Evolutionary conservation across 2,888 invertebrate species (phyloP), one percentile per base, ranked within the genome.

Genomic region (Nomada fabriciana): DNA sequence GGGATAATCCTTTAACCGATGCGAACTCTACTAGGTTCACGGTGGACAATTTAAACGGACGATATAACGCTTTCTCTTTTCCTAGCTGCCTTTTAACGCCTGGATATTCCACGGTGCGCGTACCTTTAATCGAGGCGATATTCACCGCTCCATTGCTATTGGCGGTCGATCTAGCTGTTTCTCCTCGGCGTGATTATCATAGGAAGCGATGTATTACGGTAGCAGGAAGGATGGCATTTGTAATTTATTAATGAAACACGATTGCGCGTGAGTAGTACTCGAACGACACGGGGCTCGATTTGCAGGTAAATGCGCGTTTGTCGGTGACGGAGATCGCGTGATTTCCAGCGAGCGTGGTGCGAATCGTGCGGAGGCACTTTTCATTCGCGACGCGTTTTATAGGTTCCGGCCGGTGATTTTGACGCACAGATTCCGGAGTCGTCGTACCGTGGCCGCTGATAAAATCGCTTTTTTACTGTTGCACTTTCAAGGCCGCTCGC

Each of bases 401-500:
- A 29, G 68, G 79, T 84, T 70, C 52, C 71, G 77, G 60, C 15
- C 15, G 25, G 57, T 79, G 80, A 80, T 76, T 78, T 72, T 36
- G 79, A 63, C 47, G 61, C 55, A 63, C 47, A 75, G 70, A 86
- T 79, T 82, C 86, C 76, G 72, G 20, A 68, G 73, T 50, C 75
- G 78, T 59, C 64, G 65, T 79, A 70, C 61, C 84, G 84, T 82
- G 77, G 82, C 86, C 69, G 73, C 43, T 25, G 69, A 67, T 60
- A 73, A 76, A 85, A 78, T 82, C 63, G 61, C 47, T 4, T 2
- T 78, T 78, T 57, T 78, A 82, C 83, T 73, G 74, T 85, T 85
- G 82, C 63, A 70, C 67, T 72, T 76, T 80, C 83, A 86, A 85
- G 85, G 86, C 63, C 86, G 80, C 70, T 71, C 53, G 50, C 50